These are phyloP conservation scores for Dicrostonyx torquatus DNA, from an alignment of 2,797 vertebrate species.

Conservation along the genomic window DNA sequence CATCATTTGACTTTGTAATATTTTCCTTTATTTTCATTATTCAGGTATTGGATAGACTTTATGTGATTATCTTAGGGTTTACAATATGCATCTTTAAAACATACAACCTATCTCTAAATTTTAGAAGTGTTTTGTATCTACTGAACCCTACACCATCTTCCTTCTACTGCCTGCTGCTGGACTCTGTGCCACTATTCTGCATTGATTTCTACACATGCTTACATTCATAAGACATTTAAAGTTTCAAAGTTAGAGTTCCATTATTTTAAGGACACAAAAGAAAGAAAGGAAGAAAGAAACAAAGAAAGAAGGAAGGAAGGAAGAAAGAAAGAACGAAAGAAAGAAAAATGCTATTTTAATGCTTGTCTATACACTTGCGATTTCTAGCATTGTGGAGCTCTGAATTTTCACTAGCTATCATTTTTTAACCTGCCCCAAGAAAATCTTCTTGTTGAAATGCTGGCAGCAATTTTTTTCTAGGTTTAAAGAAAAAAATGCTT, in stretches of 20 bases:
- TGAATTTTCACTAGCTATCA: slow-evolving; percentile 6
- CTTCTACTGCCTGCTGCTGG: background rate
- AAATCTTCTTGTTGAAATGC: background rate
- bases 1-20: background rate
- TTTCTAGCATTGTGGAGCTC: background rate
- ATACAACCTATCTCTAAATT: background rate
- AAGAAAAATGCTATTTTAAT: background rate
- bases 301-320: no score
- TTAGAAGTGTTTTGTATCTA: background rate
- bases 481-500: slow-evolving; percentile 3
- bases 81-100: background rate
- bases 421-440: background rate
- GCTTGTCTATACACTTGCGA: background rate
- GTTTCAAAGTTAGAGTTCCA: background rate
- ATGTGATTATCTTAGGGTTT: background rate
- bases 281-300: background rate
- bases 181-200: background rate
- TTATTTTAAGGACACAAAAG: background rate
- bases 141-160: background rate
- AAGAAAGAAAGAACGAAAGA: no score
- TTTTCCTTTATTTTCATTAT: background rate
- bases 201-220: background rate
- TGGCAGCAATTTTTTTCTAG: background rate
- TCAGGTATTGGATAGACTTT: background rate
- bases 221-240: background rate